A percentile compares a stretch with the other conserved stretches of the same genome.
phyloP scores from a whole-genome alignment of 2,797 vertebrate genomes.

The Sebastes glaucus region DNA sequence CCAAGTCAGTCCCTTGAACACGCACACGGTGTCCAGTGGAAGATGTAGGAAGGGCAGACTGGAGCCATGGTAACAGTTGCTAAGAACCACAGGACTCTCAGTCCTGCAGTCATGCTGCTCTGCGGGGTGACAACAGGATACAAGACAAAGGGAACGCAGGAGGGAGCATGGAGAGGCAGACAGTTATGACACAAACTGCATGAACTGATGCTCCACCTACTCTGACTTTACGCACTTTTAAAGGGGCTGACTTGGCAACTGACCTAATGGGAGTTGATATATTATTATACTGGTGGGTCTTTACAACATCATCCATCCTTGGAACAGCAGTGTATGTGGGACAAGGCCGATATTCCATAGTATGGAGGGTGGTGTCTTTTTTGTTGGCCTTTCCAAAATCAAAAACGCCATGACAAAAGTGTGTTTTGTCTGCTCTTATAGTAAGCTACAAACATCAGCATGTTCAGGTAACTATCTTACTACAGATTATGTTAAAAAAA shows the following conservation, averaged over 20 bases:
- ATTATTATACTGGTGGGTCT: neutral
- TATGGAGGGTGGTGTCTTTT: neutral
- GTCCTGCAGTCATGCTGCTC: slow-evolving; percentile 31
- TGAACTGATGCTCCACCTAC: neutral
- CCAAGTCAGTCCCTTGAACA: slow-evolving; percentile 31
- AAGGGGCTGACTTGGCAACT: neutral
- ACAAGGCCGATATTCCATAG: neutral
- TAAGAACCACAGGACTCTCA: slow-evolving; percentile 24
- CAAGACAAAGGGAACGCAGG: slow-evolving; percentile 6
- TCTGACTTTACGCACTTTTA: neutral
- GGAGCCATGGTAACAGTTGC: slow-evolving; percentile 60
- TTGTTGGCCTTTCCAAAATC: neutral
- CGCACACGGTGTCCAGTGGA: slow-evolving; percentile 30
- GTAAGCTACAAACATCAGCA: neutral
- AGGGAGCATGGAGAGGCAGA: neutral
- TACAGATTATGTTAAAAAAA: neutral
- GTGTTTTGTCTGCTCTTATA: neutral
- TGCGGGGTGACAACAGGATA: slow-evolving; percentile 1
- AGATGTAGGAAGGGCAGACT: slow-evolving; percentile 17
- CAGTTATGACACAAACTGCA: neutral
- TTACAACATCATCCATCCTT: neutral
- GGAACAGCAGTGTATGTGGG: neutral
- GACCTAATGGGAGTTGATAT: neutral
- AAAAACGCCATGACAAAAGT: neutral
- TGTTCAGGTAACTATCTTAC: neutral